Evolutionary conservation across 1,140 invertebrate genomes (phyloP), one percentile per base, ranked within the genome.

Genomic region (Adoxophyes honmai): DNA sequence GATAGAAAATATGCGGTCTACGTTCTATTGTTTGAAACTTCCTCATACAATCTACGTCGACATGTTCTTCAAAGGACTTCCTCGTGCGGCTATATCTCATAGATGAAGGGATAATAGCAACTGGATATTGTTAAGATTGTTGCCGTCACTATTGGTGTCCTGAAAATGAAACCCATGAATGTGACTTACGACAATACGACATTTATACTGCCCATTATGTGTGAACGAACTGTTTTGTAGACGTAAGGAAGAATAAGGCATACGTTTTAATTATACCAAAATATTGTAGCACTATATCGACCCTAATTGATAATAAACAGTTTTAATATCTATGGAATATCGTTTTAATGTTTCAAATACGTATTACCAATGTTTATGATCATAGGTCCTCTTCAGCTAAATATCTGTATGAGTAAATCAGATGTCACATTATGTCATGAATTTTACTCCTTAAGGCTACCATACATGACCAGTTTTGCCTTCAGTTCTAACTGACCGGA

Each of bases 21-120:
- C 36, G 36, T 37, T 37, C 14, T 37, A 11, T 37, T 0, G 10
- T 11, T 13, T 37, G 36, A 37, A 11, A 37, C 36, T 37, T 37
- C 36, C 36, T 37, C 36, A 37, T 37, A 37, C 36, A 37, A 37
- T 37, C 36, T 37, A 37, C n/a, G 36, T 37, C 10, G 10, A 37
- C 36, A 37, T 37, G 36, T 37, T 37, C 36, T 37, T 37, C n/a
- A 37, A 37, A 37, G 36, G 36, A 37, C 36, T 37, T 37, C 36
- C 36, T 37, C 36, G 36, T 37, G 36, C 1, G 10, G 9, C 36
- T 37, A 11, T 34, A 34, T 34, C 33, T 34, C 9, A 34, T 13
- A 37, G 36, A 37, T 37, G 36, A 37, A 37, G 36, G 36, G 36
- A 37, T n/a, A 13, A 37, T 13, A 11, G 7, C 36, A 37, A 37